These are phyloP conservation scores for Gallinago nigripennis DNA, from an alignment of 2,797 vertebrate species.

Conservation along the genomic window DNA sequence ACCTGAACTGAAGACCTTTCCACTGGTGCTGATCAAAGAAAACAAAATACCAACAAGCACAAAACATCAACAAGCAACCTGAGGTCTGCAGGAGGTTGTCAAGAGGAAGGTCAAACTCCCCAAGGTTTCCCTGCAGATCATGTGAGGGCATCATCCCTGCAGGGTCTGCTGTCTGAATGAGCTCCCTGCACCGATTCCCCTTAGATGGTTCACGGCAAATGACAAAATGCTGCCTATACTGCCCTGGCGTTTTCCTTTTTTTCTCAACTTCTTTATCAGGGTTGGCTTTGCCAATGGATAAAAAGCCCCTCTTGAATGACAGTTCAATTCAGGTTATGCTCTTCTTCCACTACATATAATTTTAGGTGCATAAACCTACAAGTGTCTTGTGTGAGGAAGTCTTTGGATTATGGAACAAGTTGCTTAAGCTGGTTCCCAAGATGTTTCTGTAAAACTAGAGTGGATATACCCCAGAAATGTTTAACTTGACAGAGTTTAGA, in stretches of 20 bases:
- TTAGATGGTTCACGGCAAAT: neutral
- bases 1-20: neutral
- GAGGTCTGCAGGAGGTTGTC: neutral
- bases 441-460: neutral
- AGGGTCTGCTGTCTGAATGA: neutral
- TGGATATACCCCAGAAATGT: rapidly evolving
- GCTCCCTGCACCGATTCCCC: rapidly evolving
- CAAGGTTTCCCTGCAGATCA: neutral
- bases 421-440: neutral
- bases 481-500: neutral
- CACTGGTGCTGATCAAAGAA: neutral
- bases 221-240: neutral
- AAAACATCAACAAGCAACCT: neutral
- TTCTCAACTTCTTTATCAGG: neutral
- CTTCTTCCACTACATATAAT: neutral
- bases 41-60: neutral
- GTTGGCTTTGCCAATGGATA: neutral
- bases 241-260: neutral
- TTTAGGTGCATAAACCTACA: neutral
- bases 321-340: neutral
- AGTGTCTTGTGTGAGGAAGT: neutral
- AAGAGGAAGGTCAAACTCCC: neutral
- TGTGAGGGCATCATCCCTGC: neutral
- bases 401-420: neutral
- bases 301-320: neutral